A percentile compares a stretch with the other conserved stretches of the same genome.
phyloP scores from a whole-genome alignment of 2,113 vertebrate species.

The Leptobrachium leishanense region DNA sequence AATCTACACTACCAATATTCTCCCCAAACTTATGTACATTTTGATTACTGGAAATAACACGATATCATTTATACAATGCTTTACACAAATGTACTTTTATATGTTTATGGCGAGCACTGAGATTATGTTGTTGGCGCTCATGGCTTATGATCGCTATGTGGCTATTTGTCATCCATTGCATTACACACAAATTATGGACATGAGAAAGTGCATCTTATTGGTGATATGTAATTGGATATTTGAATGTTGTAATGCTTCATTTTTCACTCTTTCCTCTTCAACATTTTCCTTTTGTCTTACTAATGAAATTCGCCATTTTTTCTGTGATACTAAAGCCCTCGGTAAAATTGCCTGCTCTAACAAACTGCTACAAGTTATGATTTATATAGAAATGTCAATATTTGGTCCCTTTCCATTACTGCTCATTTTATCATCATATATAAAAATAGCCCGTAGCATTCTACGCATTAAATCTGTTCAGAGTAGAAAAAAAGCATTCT shows the following conservation, averaged over 20 bases:
- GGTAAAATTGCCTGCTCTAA: slow-evolving; percentile 50
- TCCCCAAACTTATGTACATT: slow-evolving; percentile 11
- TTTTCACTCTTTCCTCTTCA: neutral
- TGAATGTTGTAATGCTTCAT: neutral
- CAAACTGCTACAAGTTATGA: slow-evolving; percentile 21
- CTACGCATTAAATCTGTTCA: slow-evolving; percentile 49
- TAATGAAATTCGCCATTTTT: slow-evolving; percentile 50
- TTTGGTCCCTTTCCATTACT: slow-evolving; percentile 39
- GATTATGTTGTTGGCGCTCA: neutral
- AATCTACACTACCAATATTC: slow-evolving; percentile 20
- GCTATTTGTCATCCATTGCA: slow-evolving; percentile 4
- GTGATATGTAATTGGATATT: neutral
- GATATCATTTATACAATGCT: slow-evolving; percentile 7
- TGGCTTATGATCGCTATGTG: slow-evolving; percentile 24
- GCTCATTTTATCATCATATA: slow-evolving; percentile 47
- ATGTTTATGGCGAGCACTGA: neutral
- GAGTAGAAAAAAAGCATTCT: slow-evolving; percentile 49
- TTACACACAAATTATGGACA: neutral
- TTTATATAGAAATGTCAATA: slow-evolving; percentile 36
- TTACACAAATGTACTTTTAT: neutral
- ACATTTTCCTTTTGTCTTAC: slow-evolving; percentile 2
- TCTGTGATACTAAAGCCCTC: slow-evolving; percentile 53
- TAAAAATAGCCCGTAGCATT: slow-evolving; percentile 38
- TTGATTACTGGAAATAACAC: neutral
- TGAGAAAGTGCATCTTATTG: slow-evolving; percentile 5